These are phyloP conservation scores for Drosophila teissieri DNA, from an alignment of 1,140 invertebrate species.

Conservation along the genomic window DNA sequence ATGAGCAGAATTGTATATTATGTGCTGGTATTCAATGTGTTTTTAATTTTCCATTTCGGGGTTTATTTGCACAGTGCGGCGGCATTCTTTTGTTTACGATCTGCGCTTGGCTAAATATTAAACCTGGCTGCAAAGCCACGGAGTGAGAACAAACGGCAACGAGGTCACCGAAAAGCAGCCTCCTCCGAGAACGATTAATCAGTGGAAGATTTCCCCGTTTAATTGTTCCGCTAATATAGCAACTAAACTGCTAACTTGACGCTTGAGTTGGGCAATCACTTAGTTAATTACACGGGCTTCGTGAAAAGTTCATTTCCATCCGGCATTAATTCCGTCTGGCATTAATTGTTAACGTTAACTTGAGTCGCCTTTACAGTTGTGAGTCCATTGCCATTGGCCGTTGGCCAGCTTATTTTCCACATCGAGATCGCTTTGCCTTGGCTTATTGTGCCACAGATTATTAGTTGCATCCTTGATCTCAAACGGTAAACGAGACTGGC, in stretches of 20 bases:
- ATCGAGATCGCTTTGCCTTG: slow-evolving; percentile 28
- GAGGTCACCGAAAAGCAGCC: slow-evolving; percentile 31
- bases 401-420: slow-evolving; percentile 32
- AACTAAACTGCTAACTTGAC: slow-evolving; percentile 22
- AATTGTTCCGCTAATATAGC: slow-evolving; percentile 41
- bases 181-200: slow-evolving; percentile 39
- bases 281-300: slow-evolving; percentile 41
- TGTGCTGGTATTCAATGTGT: slow-evolving; percentile 7
- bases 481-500: slow-evolving; percentile 49
- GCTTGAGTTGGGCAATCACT: slow-evolving; percentile 34
- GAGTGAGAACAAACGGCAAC: slow-evolving; percentile 43
- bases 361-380: slow-evolving; percentile 42
- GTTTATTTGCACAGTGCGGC: slow-evolving; percentile 50
- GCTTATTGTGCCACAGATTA: slow-evolving; percentile 48
- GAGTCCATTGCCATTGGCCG: slow-evolving; percentile 40
- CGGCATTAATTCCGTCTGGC: not conserved
- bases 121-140: slow-evolving; percentile 23
- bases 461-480: slow-evolving; percentile 71
- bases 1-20: slow-evolving; percentile 36
- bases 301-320: slow-evolving; percentile 56
- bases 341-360: slow-evolving; percentile 39
- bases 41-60: slow-evolving; percentile 48
- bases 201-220: slow-evolving; percentile 28
- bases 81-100: slow-evolving; percentile 48
- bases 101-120: slow-evolving; percentile 42